Evolutionary conservation across 2,113 vertebrate species (phyloP), one percentile per base, ranked within the genome.

Genomic region (Festucalex cinctus): DNA sequence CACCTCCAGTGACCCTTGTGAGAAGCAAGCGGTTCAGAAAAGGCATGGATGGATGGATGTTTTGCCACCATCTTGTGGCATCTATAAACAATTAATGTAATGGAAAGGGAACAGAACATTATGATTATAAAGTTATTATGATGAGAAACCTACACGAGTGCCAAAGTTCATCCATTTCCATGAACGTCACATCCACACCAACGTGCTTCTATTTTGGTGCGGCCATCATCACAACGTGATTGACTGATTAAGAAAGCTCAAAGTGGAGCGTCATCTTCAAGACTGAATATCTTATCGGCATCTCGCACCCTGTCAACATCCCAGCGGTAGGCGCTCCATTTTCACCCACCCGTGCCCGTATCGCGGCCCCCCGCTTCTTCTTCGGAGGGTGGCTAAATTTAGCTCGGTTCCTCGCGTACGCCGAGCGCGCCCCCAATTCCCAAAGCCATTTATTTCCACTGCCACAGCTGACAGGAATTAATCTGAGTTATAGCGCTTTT

Each of bases 361-460:
- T 57, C 17, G 26, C 17, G 32, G 39, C 48, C 54, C n/a, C 68
- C 69, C 24, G n/a, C n/a, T 6, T 49, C 48, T 63, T 67, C 39
- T 76, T 62, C 64, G 2, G 69, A 75, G 58, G 69, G 44, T 51
- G 63, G 82, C 89, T 91, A 91, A 85, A 90, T 91, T 85, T 90
- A 88, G 81, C 73, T 71, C 71, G 56, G 79, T 68, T 83, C 82
- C 71, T 78, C 73, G 82, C 76, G 69, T 85, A 88, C 87, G 71
- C 90, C 75, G 86, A 88, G 77, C 83, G 26, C 37, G 87, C 80
- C 88, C 60, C 87, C 83, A 90, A 87, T 84, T 91, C 90, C 91
- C 89, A 88, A 73, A 92, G 86, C 85, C 88, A 92, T 92, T 91
- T 91, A 91, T 91, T 89, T 77, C 49, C 83, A 84, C 88, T 83